Percentiles rank a stretch among this genome's conserved stretches.
Evolutionary conservation across 2,888 invertebrate species (phyloP).

Genomic region (Apantesis nais): DNA sequence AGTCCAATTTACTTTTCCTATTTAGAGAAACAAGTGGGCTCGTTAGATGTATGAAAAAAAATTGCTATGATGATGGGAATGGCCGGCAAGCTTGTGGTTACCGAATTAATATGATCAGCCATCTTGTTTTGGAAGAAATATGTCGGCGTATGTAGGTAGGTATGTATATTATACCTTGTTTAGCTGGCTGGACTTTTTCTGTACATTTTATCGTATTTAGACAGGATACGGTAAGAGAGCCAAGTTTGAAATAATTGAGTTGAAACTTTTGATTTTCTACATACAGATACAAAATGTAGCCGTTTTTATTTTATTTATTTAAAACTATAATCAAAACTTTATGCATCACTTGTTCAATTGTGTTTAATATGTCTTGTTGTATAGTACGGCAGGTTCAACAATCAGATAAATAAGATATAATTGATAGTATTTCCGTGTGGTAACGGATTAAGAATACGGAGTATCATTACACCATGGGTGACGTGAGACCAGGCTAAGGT

Average conservation of each 20-base stretch:
- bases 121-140: slow-evolving; percentile 28
- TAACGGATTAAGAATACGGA: no score
- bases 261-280: background rate
- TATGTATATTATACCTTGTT: slow-evolving; percentile 11
- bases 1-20: slow-evolving; percentile 49
- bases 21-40: slow-evolving; percentile 49
- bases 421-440: no score
- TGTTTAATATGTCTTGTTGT: background rate
- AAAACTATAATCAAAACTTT: background rate
- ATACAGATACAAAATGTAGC: background rate
- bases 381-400: background rate
- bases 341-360: no score
- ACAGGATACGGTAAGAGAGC: background rate
- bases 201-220: background rate
- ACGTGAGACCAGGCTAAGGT: no score
- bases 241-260: background rate
- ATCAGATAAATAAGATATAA: no score
- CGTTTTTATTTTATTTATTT: background rate
- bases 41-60: slow-evolving; percentile 39
- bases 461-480: no score
- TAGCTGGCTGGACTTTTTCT: background rate
- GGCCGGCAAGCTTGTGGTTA: slow-evolving; percentile 22
- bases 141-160: slow-evolving; percentile 15
- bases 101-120: slow-evolving; percentile 27
- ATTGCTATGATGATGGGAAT: slow-evolving; percentile 26